Percentiles rank a stretch among this genome's conserved stretches.
Evolutionary conservation across 2,888 invertebrate species (phyloP).

Genomic region (Dicyrtoma fusca): DNA sequence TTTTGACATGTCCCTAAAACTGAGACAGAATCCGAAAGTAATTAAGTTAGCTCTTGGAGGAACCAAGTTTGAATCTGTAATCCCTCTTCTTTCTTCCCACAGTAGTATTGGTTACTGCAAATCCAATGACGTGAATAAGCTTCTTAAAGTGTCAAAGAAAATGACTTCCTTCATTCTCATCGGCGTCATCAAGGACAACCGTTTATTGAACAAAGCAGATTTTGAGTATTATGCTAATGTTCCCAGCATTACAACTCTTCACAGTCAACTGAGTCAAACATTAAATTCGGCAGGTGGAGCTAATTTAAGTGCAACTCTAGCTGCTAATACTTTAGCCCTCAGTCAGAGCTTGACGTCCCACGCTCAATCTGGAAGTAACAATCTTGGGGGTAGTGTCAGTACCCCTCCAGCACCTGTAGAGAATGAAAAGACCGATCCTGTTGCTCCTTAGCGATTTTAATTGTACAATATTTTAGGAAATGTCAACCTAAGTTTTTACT

Average conservation of each 20-base stretch:
- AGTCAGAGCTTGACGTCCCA: slow-evolving; percentile 12
- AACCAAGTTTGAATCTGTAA: slow-evolving; percentile 70
- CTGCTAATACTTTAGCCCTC: not conserved
- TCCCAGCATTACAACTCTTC: not conserved
- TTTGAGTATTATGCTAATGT: slow-evolving; percentile 34
- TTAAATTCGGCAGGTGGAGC: slow-evolving; percentile 18
- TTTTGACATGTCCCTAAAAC: slow-evolving; percentile 42
- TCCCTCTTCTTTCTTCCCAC: slow-evolving; percentile 68
- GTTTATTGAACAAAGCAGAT: slow-evolving; percentile 46
- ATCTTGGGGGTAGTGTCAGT: not conserved
- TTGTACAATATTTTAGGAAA: too few relatives aligned
- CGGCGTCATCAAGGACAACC: slow-evolving; percentile 60
- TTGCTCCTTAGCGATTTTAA: too few relatives aligned
- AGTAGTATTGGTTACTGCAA: slow-evolving; percentile 73
- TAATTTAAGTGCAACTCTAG: slow-evolving; percentile 11
- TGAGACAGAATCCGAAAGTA: slow-evolving; percentile 62
- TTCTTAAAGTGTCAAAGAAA: slow-evolving; percentile 71
- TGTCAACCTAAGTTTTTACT: too few relatives aligned
- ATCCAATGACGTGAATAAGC: slow-evolving; percentile 66
- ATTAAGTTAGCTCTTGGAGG: slow-evolving; percentile 68
- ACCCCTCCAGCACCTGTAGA: not conserved
- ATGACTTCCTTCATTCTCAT: slow-evolving; percentile 72
- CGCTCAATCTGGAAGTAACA: not conserved
- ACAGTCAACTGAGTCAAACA: slow-evolving; percentile 26
- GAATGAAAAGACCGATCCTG: not conserved